These are phyloP conservation scores for Propithecus perrieri DNA, from an alignment of 2,797 vertebrate species.

Conservation along the genomic window DNA sequence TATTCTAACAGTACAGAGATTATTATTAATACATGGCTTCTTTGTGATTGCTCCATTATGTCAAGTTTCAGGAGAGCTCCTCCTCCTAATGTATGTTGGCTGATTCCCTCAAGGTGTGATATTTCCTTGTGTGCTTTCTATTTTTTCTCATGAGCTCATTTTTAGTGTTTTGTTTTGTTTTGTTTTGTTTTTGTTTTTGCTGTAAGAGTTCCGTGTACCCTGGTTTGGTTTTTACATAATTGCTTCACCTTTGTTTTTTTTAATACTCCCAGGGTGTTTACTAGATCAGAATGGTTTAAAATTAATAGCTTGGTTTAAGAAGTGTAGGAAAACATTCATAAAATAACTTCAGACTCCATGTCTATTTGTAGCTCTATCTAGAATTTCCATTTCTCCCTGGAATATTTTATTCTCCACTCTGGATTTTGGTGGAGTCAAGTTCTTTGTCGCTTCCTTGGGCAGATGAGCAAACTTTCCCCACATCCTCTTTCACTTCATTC, in stretches of 20 bases:
- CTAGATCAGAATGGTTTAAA: background rate
- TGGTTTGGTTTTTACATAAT: background rate
- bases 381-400: background rate
- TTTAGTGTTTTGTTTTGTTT: background rate
- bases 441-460: background rate
- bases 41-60: background rate
- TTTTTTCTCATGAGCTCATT: constrained; percentile 45
- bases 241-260: background rate
- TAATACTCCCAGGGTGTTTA: background rate
- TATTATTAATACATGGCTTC: background rate
- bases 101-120: background rate
- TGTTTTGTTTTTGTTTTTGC: background rate
- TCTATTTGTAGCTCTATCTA: background rate
- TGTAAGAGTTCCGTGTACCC: background rate
- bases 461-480: background rate
- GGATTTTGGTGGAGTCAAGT: background rate
- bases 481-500: background rate
- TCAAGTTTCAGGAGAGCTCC: background rate
- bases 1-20: background rate
- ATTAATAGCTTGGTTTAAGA: background rate
- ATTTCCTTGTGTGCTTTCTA: background rate
- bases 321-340: background rate
- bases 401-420: background rate
- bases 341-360: background rate
- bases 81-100: background rate